phyloP scores from a whole-genome alignment of 2,113 vertebrate genomes.

The Callorhinus ursinus region DNA sequence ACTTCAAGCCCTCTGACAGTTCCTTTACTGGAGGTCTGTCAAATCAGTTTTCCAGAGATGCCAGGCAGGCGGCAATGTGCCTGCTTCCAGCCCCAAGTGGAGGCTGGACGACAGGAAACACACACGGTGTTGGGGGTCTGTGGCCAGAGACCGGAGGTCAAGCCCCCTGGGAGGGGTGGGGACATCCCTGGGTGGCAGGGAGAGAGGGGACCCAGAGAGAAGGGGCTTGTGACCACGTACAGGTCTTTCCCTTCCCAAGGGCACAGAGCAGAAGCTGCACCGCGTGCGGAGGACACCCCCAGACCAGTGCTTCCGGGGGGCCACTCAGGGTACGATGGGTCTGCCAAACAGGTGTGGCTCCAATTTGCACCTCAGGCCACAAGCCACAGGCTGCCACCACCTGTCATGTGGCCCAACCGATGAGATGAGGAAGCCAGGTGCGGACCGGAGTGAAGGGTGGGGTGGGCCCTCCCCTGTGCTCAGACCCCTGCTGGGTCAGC shows the following conservation, averaged over 20 bases:
- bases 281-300: background rate
- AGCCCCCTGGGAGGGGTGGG: background rate
- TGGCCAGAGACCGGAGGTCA: background rate
- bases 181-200: background rate
- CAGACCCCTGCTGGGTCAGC: background rate
- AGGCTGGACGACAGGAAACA: background rate
- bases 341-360: conserved; percentile 51
- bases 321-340: conserved; percentile 9
- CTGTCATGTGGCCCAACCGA: background rate
- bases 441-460: background rate
- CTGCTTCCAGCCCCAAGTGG: background rate
- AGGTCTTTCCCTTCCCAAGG: background rate
- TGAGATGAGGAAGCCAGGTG: background rate
- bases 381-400: background rate
- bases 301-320: background rate
- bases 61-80: background rate
- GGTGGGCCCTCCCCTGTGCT: background rate
- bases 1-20: background rate
- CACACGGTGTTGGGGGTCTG: no score
- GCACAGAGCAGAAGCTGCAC: accelerated
- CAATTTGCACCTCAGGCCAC: background rate
- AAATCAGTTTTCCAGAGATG: background rate
- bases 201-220: no score
- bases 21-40: background rate
- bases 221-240: accelerated